Base-by-base conservation (phyloP, 2,888 invertebrate species). In the Sphecodes monilicornis region DNA sequence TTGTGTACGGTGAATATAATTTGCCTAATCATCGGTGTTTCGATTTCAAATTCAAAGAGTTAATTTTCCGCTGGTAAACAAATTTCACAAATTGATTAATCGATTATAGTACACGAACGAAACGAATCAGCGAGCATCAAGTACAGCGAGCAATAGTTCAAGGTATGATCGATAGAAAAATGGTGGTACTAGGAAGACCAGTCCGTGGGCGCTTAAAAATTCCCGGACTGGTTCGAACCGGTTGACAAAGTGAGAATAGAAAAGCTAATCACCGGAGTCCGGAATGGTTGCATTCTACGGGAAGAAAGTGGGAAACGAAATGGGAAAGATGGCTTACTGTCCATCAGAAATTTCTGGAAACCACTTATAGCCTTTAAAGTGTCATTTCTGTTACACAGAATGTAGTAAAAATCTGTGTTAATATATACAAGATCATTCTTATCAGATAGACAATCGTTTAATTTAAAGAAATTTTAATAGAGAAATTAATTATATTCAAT, bases 201-300 rank as follows among this genome's bases (percentile, higher is more conserved):
- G 46, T 46, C 46, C 43, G 13, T 60, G 22, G 68, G 22, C 66
- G 81, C 39, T 29, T 80, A 41, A 83, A 76, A 83, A 83, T 72
- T 76, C 46, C 6, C 29, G 46, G 81, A 83, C 82, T 83, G 76
- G 82, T 83, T 76, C 76, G 76, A 41, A 83, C 80, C 82, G 82
- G 82, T 83, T 83, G 68, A 76, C 81, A 76, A 83, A 76, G 72
- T 68, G 81, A 83, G 66, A 80, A 83, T 80, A 80, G 76, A 68
- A 76, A 72, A 68, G 60, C 39, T 76, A 76, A 83, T 80, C 68
- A 54, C 81, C 68, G 32, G 32, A 71, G 57, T 57, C 82, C 71
- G 82, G 76, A 68, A 72, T 57, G 66, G n/a, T 57, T 46, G 82
- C 76, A 80, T 80, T 71, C 80, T 66, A 29, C 18, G 22, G 22